Base-by-base conservation (phyloP, 2,797 vertebrate genomes). In the Triplophysa bombifrons region DNA sequence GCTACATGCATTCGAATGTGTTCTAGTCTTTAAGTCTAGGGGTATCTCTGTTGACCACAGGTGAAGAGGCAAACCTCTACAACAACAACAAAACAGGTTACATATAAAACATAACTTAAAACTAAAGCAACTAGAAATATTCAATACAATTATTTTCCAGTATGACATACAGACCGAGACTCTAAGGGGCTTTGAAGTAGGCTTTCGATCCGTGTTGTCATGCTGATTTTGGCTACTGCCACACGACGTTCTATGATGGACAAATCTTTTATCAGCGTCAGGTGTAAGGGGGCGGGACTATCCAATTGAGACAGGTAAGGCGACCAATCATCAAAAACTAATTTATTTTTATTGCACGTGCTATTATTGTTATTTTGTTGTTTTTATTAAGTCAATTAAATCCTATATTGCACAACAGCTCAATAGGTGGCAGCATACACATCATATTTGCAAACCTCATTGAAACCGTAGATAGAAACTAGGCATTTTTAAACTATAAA, bases 191-290 rank as follows among this genome's bases (percentile, higher is more conserved):
- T 92, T 80, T 84, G 90, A 19, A 87, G 83, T 72, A 88, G 83
- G 3, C 88, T 79, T 83, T 92, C 89, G 85, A 90, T 65, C 41
- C 74, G 85, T 68, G 87, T 76, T 83, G 84, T 83, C 86, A 88
- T 89, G 76, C 76, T 81, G 82, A 74, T 60, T 84, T 72, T 53
- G 76, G 64, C 80, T 74, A 72, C 61, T 72, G 76, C 68, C 82
- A 82, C 74, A 73, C 61, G 60, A 76, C 61, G 58, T 19, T 48
- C 25, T 30, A 9, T 60, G 22, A 85, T 75, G 66, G 87, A 78
- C 72, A 74, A 76, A 80, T 72, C 69, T 86, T 86, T 91, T 93
- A 94, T 89, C 83, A 90, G 85, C 12, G 3, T 22, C 93, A 94
- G 90, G 91, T 92, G 89, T n/a, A 22, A 50, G 11, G 72, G 88